A percentile compares a stretch with the other conserved stretches of the same genome.
These are phyloP conservation scores for Peucedramus taeniatus DNA, from an alignment of 2,113 vertebrate species.

Conservation along the genomic window DNA sequence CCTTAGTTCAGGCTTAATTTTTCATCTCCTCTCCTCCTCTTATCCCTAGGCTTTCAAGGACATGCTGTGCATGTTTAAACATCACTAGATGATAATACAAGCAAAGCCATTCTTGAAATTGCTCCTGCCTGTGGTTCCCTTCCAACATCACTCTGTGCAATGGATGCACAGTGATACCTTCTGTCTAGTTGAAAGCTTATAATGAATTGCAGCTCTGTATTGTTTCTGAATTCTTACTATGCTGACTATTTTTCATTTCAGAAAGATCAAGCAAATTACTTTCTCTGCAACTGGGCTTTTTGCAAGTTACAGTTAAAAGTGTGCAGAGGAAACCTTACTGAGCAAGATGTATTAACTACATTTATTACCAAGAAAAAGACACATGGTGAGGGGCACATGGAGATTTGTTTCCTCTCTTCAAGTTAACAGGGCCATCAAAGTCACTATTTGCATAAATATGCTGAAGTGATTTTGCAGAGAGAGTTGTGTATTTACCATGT, in stretches of 20 bases:
- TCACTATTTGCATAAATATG: not conserved
- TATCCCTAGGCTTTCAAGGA: conserved; percentile 28
- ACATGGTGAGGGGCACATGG: not conserved
- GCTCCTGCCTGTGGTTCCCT: not conserved
- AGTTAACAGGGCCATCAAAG: not conserved
- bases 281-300: not conserved
- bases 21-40: conserved; percentile 42
- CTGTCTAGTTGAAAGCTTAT: not conserved
- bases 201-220: not conserved
- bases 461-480: not conserved
- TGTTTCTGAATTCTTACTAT: not conserved
- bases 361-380: not conserved
- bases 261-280: conserved; percentile 1
- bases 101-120: conserved; percentile 33
- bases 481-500: not conserved
- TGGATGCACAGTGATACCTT: not conserved
- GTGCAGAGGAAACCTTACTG: not conserved
- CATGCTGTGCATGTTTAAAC: conserved; percentile 28
- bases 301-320: not conserved
- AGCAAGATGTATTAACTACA: not conserved
- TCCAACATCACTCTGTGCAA: not conserved
- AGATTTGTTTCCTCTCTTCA: not conserved
- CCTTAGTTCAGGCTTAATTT: conserved; percentile 48
- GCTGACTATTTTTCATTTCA: not conserved
- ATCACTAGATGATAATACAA: not conserved